A percentile compares a stretch with the other conserved stretches of the same genome.
Evolutionary conservation across 2,797 vertebrate genomes (phyloP).

Genomic region (Peromyscus nudipes): DNA sequence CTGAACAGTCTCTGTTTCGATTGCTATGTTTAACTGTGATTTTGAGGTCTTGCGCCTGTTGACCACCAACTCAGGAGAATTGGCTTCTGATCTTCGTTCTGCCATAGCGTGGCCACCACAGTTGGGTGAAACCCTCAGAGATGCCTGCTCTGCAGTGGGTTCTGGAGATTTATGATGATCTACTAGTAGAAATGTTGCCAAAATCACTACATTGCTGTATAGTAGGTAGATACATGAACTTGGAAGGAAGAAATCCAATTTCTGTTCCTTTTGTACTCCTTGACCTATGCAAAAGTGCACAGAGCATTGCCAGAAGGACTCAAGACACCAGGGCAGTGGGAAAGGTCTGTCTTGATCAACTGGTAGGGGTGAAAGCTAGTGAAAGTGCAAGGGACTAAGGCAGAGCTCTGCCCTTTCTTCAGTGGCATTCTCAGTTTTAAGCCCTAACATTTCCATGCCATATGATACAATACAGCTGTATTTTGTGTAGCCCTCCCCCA

Average conservation of each 20-base stretch:
- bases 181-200: background rate
- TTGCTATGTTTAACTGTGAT: background rate
- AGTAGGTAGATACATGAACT: background rate
- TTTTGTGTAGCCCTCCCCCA: background rate
- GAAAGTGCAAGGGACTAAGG: background rate
- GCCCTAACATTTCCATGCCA: background rate
- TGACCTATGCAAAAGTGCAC: background rate
- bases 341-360: background rate
- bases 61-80: background rate
- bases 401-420: background rate
- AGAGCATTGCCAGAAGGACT: background rate
- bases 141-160: background rate
- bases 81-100: background rate
- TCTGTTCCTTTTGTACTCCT: background rate
- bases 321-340: background rate
- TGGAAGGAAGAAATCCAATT: background rate
- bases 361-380: background rate
- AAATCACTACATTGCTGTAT: background rate
- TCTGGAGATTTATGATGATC: background rate
- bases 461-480: background rate
- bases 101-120: background rate
- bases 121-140: background rate
- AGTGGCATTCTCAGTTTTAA: background rate
- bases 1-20: conserved; percentile 2
- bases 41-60: background rate